A percentile compares a stretch with the other conserved stretches of the same genome.
phyloP scores from a whole-genome alignment of 1,140 invertebrate species.

The Drosophila chauvacae region DNA sequence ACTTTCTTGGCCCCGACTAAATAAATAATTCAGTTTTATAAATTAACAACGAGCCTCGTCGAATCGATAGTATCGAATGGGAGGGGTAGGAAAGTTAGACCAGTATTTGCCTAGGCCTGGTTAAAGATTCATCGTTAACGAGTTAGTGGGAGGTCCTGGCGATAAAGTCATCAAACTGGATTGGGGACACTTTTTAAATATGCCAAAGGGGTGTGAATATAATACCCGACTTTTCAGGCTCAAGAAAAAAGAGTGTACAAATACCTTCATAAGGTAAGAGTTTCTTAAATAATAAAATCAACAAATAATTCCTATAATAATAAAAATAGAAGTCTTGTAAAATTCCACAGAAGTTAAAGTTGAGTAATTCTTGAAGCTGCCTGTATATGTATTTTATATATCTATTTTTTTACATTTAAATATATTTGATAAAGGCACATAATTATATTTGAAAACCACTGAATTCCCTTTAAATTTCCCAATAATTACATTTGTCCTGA shows the following conservation, averaged over 20 bases:
- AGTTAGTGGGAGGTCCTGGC: constrained; percentile 1
- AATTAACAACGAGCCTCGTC: constrained; percentile 25
- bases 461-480: background rate
- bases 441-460: background rate
- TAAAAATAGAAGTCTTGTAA: background rate
- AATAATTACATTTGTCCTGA: background rate
- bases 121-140: constrained; percentile 25
- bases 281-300: too few species aligned
- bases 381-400: background rate
- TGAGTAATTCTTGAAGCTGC: background rate
- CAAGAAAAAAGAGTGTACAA: too few species aligned
- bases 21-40: constrained; percentile 74
- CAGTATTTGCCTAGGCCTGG: constrained; percentile 1
- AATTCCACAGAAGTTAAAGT: background rate
- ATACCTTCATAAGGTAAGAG: too few species aligned
- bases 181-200: constrained; percentile 19
- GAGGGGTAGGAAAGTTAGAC: too few species aligned
- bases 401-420: too few species aligned
- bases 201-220: background rate
- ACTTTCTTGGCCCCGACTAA: constrained; percentile 13
- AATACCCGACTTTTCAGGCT: background rate
- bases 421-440: background rate
- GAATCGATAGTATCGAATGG: constrained; percentile 21
- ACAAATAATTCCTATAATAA: background rate
- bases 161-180: constrained; percentile 20